Evolutionary conservation across 2,113 vertebrate genomes (phyloP).

Genomic region (Synodontis membranacea): DNA sequence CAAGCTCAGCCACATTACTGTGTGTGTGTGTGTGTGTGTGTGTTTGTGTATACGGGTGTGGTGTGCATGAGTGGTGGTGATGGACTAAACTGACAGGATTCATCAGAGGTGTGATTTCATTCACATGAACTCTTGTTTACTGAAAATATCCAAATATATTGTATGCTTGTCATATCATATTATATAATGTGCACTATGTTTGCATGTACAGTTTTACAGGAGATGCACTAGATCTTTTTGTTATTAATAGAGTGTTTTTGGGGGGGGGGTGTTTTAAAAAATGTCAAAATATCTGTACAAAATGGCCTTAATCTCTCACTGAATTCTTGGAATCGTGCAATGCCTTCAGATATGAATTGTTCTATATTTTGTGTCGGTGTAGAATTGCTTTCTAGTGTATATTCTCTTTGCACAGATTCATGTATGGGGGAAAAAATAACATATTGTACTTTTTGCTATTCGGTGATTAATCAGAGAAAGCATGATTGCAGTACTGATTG

Average conservation of each 20-base stretch:
- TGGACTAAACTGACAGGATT: slow-evolving; percentile 36
- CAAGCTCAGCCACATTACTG: slow-evolving; percentile 43
- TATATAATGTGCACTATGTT: slow-evolving; percentile 82
- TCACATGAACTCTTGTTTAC: slow-evolving; percentile 85
- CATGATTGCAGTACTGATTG: slow-evolving; percentile 84
- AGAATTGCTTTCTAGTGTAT: slow-evolving; percentile 83
- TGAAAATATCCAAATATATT: slow-evolving; percentile 78
- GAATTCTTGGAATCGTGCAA: slow-evolving; percentile 88
- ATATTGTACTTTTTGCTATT: slow-evolving; percentile 82
- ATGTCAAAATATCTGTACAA: slow-evolving; percentile 81
- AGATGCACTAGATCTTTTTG: slow-evolving; percentile 82
- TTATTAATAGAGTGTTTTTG: slow-evolving; percentile 80
- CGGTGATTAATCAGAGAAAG: slow-evolving; percentile 80
- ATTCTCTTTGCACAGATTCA: slow-evolving; percentile 78
- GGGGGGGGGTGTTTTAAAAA: slow-evolving; percentile 64
- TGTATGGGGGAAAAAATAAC: slow-evolving; percentile 73
- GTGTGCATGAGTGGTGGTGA: slow-evolving; percentile 25
- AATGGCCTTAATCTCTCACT: slow-evolving; percentile 98
- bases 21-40: slow-evolving; percentile 39
- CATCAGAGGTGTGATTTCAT: slow-evolving; percentile 72
- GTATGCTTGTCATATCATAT: slow-evolving; percentile 83
- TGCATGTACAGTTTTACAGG: slow-evolving; percentile 95
- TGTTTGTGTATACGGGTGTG: not conserved
- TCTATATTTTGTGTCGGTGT: slow-evolving; percentile 80
- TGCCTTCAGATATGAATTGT: slow-evolving; percentile 84